phyloP scores from a whole-genome alignment of 2,113 vertebrate species.

The Rhizomys pruinosus region DNA sequence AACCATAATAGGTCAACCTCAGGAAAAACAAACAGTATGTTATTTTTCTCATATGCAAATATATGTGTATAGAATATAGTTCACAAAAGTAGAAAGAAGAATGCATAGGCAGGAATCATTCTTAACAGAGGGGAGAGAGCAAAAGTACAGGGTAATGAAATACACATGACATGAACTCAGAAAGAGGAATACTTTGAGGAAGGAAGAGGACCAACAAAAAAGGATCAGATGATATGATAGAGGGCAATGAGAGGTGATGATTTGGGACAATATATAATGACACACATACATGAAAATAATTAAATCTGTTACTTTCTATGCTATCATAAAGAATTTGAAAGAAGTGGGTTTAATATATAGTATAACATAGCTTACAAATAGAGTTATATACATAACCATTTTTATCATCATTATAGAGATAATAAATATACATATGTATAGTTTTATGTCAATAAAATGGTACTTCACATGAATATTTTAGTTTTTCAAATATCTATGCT shows the following conservation, averaged over 20 bases:
- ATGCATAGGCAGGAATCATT: neutral
- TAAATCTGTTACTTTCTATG: neutral
- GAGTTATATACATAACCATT: neutral
- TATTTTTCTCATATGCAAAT: neutral
- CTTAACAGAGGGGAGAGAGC: neutral
- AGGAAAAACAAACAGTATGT: neutral
- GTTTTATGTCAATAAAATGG: neutral
- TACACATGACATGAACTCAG: neutral
- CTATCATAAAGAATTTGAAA: neutral
- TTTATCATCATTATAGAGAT: neutral
- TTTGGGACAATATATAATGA: neutral
- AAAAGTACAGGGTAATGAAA: neutral
- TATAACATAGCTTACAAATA: neutral
- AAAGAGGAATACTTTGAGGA: neutral
- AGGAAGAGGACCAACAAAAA: neutral
- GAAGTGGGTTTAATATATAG: neutral
- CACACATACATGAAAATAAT: neutral
- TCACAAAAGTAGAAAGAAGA: neutral
- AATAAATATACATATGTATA: neutral
- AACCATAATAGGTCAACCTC: neutral
- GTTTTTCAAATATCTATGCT: neutral
- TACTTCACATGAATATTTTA: neutral
- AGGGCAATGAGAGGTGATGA: neutral
- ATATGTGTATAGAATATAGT: neutral
- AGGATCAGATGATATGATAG: neutral